Base-by-base conservation (phyloP, 2,888 invertebrate genomes). In the Strigamia crassipes region DNA sequence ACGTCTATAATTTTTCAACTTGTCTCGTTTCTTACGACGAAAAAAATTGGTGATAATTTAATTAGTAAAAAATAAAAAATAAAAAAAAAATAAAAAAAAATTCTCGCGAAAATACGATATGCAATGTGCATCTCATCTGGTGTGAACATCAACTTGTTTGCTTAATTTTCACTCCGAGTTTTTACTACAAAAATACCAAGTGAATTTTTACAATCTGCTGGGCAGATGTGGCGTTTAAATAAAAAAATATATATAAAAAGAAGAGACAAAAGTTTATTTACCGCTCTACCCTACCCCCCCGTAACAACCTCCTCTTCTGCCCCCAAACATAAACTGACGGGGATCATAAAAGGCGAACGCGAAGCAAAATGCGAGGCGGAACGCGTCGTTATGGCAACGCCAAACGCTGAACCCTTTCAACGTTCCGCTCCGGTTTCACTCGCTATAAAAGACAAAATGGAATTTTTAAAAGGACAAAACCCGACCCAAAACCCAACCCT, bases 381-480 rank as follows among this genome's bases (percentile, higher is more conserved):
- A 73, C 73, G 73, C 73, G 73, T 73, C 23, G 73, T n/a, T 27
- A 73, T 31, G 73, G 73, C 73, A 73, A 73, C 73, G 31, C 73
- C 73, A 73, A 73, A 73, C 73, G 73, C 73, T 31, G 27, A 73
- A 73, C 73, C 73, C 73, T 73, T 73, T 73, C 73, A 73, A 27
- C 73, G 73, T 73, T 73, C 73, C 73, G 73, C 73, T 73, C 73
- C 73, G 73, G 73, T 73, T 73, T 73, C 61, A 66, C 21, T 66
- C 73, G 73, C 73, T 73, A 73, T 73, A 73, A 73, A 73, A 73
- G 73, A 73, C 73, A 73, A 73, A 73, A 73, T 73, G 73, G 73
- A 73, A 73, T 73, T 73, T 73, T 73, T 73, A 73, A 73, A 73
- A 73, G 73, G 73, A 31, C 73, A 73, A 73, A 73, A 73, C 73